A percentile compares a stretch with the other conserved stretches of the same genome.
Evolutionary conservation across 2,797 vertebrate genomes (phyloP).

Genomic region (Enteromius afrohamiltoni): DNA sequence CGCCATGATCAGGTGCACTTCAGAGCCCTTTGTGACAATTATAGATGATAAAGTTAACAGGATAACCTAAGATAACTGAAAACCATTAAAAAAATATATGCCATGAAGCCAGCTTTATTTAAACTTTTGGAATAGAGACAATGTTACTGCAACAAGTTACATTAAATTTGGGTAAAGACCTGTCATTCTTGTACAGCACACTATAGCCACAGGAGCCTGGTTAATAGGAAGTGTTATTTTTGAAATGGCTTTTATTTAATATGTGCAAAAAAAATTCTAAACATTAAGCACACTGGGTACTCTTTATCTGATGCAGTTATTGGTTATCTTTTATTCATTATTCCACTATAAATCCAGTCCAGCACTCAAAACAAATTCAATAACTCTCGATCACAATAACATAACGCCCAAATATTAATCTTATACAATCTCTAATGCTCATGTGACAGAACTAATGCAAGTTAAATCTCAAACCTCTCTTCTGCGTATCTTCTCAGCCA

Average conservation of each 20-base stretch:
- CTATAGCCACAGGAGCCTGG: not conserved
- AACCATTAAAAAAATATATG: not conserved
- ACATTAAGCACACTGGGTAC: not conserved
- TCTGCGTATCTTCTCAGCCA: conserved; percentile 76
- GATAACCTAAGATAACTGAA: not conserved
- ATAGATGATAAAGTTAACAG: not conserved
- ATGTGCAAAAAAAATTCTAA: not conserved
- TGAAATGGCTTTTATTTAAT: not conserved
- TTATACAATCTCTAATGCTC: not conserved
- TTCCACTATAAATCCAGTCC: not conserved
- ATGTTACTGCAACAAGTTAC: not conserved
- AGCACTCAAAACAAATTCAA: not conserved
- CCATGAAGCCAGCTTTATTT: not conserved
- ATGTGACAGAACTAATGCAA: not conserved
- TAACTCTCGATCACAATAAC: not conserved
- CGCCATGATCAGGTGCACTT: not conserved
- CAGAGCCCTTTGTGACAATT: not conserved
- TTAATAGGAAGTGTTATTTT: not conserved
- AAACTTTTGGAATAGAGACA: not conserved
- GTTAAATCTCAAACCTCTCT: conserved; percentile 71
- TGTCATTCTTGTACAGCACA: conserved; percentile 4
- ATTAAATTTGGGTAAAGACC: not conserved
- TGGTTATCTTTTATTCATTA: not conserved
- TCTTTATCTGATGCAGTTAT: no score
- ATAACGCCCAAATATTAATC: not conserved